Percentiles rank a stretch among this genome's conserved stretches.
Conservation (phyloP, 2,888 invertebrate genomes). For the Mimumesa dahlbomi region DNA sequence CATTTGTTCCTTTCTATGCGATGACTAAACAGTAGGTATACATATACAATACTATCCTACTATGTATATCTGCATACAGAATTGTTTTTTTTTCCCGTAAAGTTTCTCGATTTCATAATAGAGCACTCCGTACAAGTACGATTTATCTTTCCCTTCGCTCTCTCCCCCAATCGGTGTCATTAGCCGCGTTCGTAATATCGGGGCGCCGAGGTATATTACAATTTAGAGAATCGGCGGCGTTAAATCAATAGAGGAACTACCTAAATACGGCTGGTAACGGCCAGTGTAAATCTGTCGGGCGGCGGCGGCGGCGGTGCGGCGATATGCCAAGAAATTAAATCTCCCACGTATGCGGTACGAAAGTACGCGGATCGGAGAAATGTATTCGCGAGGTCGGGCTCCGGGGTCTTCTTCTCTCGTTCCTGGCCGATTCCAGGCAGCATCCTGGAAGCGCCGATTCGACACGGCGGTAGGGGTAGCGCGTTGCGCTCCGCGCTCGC, state of each 20-base stretch:
- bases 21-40: too few relatives aligned
- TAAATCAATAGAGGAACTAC: conserved; percentile 5
- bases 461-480: conserved; percentile 54
- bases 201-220: too few relatives aligned
- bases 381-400: conserved; percentile 39
- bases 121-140: too few relatives aligned
- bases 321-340: conserved; percentile 27
- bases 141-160: too few relatives aligned
- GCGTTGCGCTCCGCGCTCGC: conserved; percentile 63
- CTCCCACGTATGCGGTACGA: neutral
- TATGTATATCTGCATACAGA: too few relatives aligned
- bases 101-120: too few relatives aligned
- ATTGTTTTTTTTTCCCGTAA: too few relatives aligned
- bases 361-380: conserved; percentile 4
- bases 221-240: too few relatives aligned
- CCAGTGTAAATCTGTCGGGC: conserved; percentile 5
- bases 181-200: too few relatives aligned
- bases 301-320: conserved; percentile 1
- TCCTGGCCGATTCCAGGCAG: conserved; percentile 41
- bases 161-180: too few relatives aligned
- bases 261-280: neutral
- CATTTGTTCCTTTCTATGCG: conserved; percentile 15
- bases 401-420: conserved; percentile 18
- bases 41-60: too few relatives aligned
- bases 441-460: conserved; percentile 66